Evolutionary conservation across 2,888 invertebrate species (phyloP).

Genomic region (Pegoplata infirma): DNA sequence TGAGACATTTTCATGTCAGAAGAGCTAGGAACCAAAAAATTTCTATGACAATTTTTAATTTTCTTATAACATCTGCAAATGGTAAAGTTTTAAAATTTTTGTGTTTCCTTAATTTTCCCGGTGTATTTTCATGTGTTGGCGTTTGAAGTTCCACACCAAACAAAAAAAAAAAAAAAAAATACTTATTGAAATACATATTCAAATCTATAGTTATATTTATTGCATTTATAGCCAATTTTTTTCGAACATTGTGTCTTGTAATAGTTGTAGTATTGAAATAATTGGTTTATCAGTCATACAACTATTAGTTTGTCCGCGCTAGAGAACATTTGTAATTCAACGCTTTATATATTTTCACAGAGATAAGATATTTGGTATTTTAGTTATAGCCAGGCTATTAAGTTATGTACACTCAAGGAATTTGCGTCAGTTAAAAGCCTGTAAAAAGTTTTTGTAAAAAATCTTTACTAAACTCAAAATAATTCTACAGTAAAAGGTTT

Average conservation of each 20-base stretch:
- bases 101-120: no score
- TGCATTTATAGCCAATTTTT: neutral
- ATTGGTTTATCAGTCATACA: constrained; percentile 50
- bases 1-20: no score
- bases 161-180: neutral
- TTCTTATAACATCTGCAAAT: no score
- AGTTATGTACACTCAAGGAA: no score
- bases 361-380: constrained; percentile 22
- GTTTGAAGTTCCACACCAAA: constrained; percentile 13
- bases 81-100: no score
- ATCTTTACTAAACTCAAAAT: no score
- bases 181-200: neutral
- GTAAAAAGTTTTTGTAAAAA: no score
- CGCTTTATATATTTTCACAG: constrained; percentile 27
- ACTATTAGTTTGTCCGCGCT: constrained; percentile 39
- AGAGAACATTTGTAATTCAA: constrained; percentile 56
- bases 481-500: no score
- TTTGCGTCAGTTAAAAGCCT: no score
- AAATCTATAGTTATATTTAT: neutral
- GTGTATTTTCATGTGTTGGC: constrained; percentile 31
- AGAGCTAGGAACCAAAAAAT: no score
- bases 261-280: constrained; percentile 21
- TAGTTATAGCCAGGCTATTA: neutral
- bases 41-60: no score
- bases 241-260: neutral